phyloP scores from a whole-genome alignment of 2,888 invertebrate genomes.

The Hydrotaea cyrtoneurina region DNA sequence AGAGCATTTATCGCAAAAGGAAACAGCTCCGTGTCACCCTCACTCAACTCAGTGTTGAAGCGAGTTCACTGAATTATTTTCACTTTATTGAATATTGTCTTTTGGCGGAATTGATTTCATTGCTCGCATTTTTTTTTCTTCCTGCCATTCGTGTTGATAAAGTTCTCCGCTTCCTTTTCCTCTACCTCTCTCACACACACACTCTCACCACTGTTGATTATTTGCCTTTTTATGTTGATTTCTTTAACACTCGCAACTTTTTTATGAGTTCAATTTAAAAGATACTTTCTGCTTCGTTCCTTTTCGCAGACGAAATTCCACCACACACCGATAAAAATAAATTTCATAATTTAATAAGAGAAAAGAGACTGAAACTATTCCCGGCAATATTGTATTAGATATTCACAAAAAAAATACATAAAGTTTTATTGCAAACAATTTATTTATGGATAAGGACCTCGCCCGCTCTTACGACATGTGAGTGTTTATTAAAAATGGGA shows the following conservation, averaged over 20 bases:
- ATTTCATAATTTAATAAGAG: conserved; percentile 58
- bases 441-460: conserved; percentile 50
- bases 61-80: conserved; percentile 64
- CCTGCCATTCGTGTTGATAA: conserved; percentile 37
- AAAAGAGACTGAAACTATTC: conserved; percentile 52
- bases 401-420: conserved; percentile 53
- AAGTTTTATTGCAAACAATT: conserved; percentile 59
- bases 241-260: conserved; percentile 49
- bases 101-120: conserved; percentile 60
- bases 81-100: conserved; percentile 60
- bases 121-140: conserved; percentile 2
- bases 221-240: conserved; percentile 46
- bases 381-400: conserved; percentile 49
- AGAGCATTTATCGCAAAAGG: conserved; percentile 59
- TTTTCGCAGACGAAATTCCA: conserved; percentile 15
- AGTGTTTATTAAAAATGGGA: conserved; percentile 60
- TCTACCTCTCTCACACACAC: not conserved
- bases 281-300: conserved; percentile 1
- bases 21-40: conserved; percentile 60
- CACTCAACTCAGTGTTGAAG: conserved; percentile 47
- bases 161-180: conserved; percentile 18
- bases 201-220: not conserved
- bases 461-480: conserved; percentile 39
- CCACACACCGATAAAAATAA: conserved; percentile 18
- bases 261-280: conserved; percentile 41